Evolutionary conservation across 2,888 invertebrate species (phyloP).

Genomic region (Meliscaeva auricollis): DNA sequence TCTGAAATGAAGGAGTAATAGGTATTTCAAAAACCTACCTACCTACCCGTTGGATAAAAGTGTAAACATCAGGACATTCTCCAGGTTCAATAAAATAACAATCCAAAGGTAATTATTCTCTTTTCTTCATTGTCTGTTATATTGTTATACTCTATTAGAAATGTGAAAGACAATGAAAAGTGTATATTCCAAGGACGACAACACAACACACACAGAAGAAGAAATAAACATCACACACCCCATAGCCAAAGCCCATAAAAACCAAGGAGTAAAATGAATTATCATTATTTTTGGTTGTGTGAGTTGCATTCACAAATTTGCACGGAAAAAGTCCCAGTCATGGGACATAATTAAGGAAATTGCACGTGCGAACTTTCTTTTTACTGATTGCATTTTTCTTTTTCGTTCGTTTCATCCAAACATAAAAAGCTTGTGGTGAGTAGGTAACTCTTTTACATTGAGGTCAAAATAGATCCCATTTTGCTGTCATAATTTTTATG

Average conservation of each 20-base stretch:
- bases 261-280: constrained; percentile 6
- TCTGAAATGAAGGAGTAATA: neutral
- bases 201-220: neutral
- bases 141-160: constrained; percentile 1
- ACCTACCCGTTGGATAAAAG: too few species aligned
- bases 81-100: constrained; percentile 29
- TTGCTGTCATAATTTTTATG: constrained; percentile 18
- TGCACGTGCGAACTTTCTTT: constrained; percentile 18
- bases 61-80: constrained; percentile 10
- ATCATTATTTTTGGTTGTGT: constrained; percentile 26
- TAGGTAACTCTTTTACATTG: constrained; percentile 5
- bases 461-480: constrained; percentile 18
- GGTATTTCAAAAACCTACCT: too few species aligned
- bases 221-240: neutral
- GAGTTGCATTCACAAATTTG: constrained; percentile 23
- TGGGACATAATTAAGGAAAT: constrained; percentile 21
- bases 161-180: neutral
- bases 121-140: neutral
- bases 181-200: constrained; percentile 4
- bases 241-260: neutral
- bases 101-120: constrained; percentile 33
- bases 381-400: constrained; percentile 9
- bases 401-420: too few species aligned
- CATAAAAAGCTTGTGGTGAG: neutral
- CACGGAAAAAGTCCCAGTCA: neutral